Evolutionary conservation across 1,140 invertebrate species (phyloP).

Genomic region (Mya arenaria): DNA sequence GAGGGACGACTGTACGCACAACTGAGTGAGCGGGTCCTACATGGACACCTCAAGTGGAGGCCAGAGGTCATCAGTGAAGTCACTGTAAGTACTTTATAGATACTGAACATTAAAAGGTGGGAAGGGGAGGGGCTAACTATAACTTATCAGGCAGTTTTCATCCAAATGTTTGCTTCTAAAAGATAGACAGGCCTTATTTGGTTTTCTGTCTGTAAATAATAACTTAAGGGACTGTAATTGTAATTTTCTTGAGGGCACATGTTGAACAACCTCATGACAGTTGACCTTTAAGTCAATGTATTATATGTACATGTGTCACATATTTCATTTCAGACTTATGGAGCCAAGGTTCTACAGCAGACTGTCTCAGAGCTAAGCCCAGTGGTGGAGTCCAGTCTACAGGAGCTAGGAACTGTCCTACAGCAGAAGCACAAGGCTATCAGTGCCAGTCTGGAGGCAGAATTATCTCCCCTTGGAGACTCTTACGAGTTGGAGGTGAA

Average conservation of each 20-base stretch:
- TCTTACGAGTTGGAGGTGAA: constrained; percentile 59
- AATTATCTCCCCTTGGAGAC: constrained; percentile 61
- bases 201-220: not conserved
- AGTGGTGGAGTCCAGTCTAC: constrained; percentile 41
- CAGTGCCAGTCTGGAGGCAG: constrained; percentile 61
- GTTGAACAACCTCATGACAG: too few relatives aligned
- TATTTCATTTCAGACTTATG: constrained; percentile 37
- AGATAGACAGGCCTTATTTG: not conserved
- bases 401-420: constrained; percentile 53
- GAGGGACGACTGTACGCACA: constrained; percentile 5
- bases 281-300: too few relatives aligned
- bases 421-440: constrained; percentile 63
- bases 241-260: too few relatives aligned
- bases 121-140: too few relatives aligned
- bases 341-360: constrained; percentile 23
- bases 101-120: too few relatives aligned
- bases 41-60: constrained; percentile 61
- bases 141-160: too few relatives aligned
- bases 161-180: not conserved
- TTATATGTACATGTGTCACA: too few relatives aligned
- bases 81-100: constrained; percentile 38
- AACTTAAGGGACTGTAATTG: not conserved
- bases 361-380: constrained; percentile 46
- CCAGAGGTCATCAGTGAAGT: constrained; percentile 57
- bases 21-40: constrained; percentile 43